Evolutionary conservation across 2,797 vertebrate species (phyloP), one percentile per base, ranked within the genome.

Genomic region (Siniperca scherzeri): DNA sequence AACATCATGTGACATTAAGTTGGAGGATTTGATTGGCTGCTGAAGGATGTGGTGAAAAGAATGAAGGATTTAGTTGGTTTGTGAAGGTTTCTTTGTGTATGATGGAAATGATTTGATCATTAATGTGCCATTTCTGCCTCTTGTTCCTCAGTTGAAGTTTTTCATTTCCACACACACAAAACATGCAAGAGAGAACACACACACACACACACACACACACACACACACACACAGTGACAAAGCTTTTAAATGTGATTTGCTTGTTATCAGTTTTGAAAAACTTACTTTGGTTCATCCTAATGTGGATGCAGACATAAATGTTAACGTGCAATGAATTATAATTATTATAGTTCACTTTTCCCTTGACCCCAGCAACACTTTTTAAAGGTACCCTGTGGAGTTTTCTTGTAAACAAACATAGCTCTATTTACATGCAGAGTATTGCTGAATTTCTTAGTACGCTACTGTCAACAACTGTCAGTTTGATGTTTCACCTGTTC

Each of bases 121-220:
- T 36, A 82, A 87, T 14, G 68, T 79, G 62, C 55, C 17, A 38
- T 85, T 69, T 77, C 33, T 77, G 65, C 46, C 21, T 86, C 36
- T 10, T 46, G 44, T 13, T 70, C 42, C 12, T 53, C 13, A 21
- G 53, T 59, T 46, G 0, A 21, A 42, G 61, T 56, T 4, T 22
- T n/a, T 73, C 14, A 44, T 38, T 22, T 53, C 1, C 13, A 62
- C 21, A 61, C n/a, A 55, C n/a, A 38, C 33, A 57, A 22, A 22
- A 8, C 48, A 66, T 8, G 25, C 5, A n/a, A 40, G 30, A 60
- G 11, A 14, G 30, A 62, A 2, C 27, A 40, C 25, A 78, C 5
- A 21, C 13, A 71, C 42, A 57, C 52, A 70, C 36, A 70, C 19
- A 73, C 38, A 64, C 16, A 56, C 36, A 40, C 46, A 67, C 57